Conservation (phyloP, 2,888 invertebrate genomes). For the Ectemnius lituratus region DNA sequence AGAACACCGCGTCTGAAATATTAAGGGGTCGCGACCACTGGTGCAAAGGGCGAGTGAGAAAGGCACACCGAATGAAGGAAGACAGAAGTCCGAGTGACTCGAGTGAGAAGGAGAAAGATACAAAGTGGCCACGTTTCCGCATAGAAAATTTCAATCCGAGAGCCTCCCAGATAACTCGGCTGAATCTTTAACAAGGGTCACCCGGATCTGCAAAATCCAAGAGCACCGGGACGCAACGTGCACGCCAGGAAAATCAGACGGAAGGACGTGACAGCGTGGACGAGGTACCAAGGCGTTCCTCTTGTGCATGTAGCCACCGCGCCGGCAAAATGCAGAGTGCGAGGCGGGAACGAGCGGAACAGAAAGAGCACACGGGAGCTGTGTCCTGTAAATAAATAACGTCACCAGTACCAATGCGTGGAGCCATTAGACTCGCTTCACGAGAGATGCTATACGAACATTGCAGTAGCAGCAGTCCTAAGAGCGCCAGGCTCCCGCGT, state of each 20-base stretch:
- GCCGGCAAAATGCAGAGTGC: slow-evolving; percentile 22
- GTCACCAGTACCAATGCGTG: slow-evolving; percentile 68
- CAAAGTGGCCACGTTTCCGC: slow-evolving; percentile 51
- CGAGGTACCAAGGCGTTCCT: slow-evolving; percentile 26
- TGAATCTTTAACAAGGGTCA: slow-evolving; percentile 76
- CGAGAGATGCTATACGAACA: slow-evolving; percentile 45
- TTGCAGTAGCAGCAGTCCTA: slow-evolving; percentile 42
- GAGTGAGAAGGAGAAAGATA: slow-evolving; percentile 8
- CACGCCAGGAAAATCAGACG: slow-evolving; percentile 35
- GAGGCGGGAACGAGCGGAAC: not conserved
- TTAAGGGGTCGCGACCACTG: slow-evolving; percentile 36
- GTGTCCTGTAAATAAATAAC: slow-evolving; percentile 73
- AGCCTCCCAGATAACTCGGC: slow-evolving; percentile 72
- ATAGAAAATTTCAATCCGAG: slow-evolving; percentile 76
- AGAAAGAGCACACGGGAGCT: slow-evolving; percentile 13
- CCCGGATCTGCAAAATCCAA: slow-evolving; percentile 42
- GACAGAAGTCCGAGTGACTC: not conserved
- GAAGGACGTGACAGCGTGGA: slow-evolving; percentile 19
- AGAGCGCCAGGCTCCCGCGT: slow-evolving; percentile 46
- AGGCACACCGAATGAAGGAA: not conserved
- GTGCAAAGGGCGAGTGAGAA: slow-evolving; percentile 18
- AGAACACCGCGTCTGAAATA: slow-evolving; percentile 30
- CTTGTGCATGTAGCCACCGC: no score
- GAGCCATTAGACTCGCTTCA: slow-evolving; percentile 73
- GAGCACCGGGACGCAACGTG: slow-evolving; percentile 28